Percentiles rank a stretch among this genome's conserved stretches.
These are phyloP conservation scores for Herpetotheres cachinnans DNA, from an alignment of 2,113 vertebrate genomes.

Conservation along the genomic window DNA sequence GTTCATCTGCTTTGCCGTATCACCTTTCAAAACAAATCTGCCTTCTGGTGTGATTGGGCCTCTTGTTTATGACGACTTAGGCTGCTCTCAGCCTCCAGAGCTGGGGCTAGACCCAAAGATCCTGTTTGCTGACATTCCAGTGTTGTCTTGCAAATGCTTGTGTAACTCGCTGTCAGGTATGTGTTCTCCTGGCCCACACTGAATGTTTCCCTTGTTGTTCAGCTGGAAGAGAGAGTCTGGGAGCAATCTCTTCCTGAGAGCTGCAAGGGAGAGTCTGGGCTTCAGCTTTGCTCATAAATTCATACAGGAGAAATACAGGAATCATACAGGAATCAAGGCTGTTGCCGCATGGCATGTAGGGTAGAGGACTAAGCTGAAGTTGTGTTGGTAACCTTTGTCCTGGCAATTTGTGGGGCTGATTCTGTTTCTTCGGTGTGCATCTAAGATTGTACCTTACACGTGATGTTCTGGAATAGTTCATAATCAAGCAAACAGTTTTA, in stretches of 20 bases:
- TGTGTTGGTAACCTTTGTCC: not conserved
- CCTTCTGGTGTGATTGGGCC: not conserved
- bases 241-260: not conserved
- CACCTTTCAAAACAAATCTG: not conserved
- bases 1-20: not conserved
- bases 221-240: not conserved
- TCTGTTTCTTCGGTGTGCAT: not conserved
- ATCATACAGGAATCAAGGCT: not conserved
- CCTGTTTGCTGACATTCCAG: slow-evolving; percentile 52
- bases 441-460: not conserved
- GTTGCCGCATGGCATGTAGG: not conserved
- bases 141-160: not conserved
- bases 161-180: not conserved
- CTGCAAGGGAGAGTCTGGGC: not conserved
- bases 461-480: not conserved
- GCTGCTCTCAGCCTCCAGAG: not conserved
- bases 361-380: not conserved
- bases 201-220: not conserved
- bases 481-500: not conserved
- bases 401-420: not conserved
- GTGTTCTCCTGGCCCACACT: not conserved
- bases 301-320: not conserved
- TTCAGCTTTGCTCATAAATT: not conserved
- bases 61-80: not conserved
- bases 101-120: slow-evolving; percentile 17